These are phyloP conservation scores for Dione vanillae DNA, from an alignment of 2,888 invertebrate genomes.

Conservation along the genomic window DNA sequence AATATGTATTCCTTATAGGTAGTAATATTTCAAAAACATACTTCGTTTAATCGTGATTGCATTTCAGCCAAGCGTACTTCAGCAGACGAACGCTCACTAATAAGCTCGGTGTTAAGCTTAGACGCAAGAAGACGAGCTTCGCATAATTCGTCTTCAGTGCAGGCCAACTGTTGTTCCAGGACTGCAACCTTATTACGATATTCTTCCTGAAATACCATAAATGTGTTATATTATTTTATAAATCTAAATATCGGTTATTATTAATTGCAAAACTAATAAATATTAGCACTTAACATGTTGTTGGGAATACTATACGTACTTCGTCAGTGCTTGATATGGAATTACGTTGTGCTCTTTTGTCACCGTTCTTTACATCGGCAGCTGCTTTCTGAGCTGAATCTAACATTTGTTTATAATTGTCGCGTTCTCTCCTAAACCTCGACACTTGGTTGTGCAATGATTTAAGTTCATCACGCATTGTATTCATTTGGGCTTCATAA, in stretches of 20 bases:
- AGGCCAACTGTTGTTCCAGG: conserved; percentile 92
- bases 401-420: conserved; percentile 94
- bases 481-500: conserved; percentile 92
- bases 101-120: conserved; percentile 93
- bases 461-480: conserved; percentile 92
- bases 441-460: conserved; percentile 86
- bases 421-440: conserved; percentile 93
- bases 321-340: conserved; percentile 90
- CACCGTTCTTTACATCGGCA: conserved; percentile 88
- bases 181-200: conserved; percentile 88
- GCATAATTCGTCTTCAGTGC: conserved; percentile 94
- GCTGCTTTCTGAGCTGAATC: conserved; percentile 94
- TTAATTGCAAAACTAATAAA: background rate
- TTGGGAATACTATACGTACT: conserved; percentile 66
- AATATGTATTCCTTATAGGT: too few species aligned
- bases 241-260: background rate
- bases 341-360: conserved; percentile 82
- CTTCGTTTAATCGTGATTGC: conserved; percentile 94
- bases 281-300: background rate
- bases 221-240: background rate
- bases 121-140: conserved; percentile 92
- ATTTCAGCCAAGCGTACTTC: conserved; percentile 95
- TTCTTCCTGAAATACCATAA: conserved; percentile 83
- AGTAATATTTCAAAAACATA: conserved; percentile 52
- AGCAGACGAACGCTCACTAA: conserved; percentile 93